These are phyloP conservation scores for Rhabdornis inornatus DNA, from an alignment of 2,113 vertebrate species.

Conservation along the genomic window DNA sequence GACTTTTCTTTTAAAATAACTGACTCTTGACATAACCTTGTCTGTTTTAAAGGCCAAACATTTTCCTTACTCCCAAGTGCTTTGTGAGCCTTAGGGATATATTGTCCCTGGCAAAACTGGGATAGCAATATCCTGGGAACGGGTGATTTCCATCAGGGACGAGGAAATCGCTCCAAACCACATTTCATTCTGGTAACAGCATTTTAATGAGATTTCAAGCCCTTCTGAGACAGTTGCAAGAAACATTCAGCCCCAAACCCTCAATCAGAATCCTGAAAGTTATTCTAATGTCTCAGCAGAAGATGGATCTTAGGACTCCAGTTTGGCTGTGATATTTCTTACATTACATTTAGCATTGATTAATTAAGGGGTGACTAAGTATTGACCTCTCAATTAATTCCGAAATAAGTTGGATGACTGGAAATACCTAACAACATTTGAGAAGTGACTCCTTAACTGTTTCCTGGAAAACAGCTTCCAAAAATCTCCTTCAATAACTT, in stretches of 20 bases:
- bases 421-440: background rate
- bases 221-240: background rate
- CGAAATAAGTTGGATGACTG: background rate
- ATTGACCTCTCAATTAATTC: constrained; percentile 28
- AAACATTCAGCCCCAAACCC: background rate
- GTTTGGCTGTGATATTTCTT: background rate
- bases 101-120: constrained; percentile 48
- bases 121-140: constrained; percentile 50
- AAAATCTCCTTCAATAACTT: background rate
- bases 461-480: constrained; percentile 23
- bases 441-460: background rate
- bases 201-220: constrained; percentile 48
- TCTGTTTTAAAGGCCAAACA: constrained; percentile 48
- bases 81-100: constrained; percentile 48
- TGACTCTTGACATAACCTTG: constrained; percentile 49
- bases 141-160: constrained; percentile 45
- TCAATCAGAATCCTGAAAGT: background rate
- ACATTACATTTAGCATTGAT: background rate
- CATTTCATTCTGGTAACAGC: constrained; percentile 50
- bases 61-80: constrained; percentile 40
- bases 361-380: constrained; percentile 38
- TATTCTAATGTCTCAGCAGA: background rate
- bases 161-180: constrained; percentile 52
- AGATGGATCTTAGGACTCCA: background rate
- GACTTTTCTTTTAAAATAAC: constrained; percentile 24